Percentiles rank a stretch among this genome's conserved stretches.
Conservation (phyloP, 64 coral and sea anemone species). For the Porites australiensis region DNA sequence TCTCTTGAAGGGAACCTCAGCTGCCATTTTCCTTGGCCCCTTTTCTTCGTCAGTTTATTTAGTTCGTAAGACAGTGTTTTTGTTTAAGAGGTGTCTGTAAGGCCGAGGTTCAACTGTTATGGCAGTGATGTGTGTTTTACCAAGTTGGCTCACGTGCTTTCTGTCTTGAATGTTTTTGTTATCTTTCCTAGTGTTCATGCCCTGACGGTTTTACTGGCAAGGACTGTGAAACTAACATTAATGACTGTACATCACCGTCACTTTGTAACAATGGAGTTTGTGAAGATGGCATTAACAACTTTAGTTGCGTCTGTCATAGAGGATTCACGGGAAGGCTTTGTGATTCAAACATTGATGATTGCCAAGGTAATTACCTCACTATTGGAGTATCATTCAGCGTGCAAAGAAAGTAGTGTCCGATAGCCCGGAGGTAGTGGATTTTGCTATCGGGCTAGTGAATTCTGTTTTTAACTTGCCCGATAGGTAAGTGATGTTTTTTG, state of each 20-base stretch:
- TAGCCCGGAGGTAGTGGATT: too few species aligned
- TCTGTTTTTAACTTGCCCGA: too few species aligned
- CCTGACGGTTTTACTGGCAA: constrained; percentile 80
- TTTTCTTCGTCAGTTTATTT: too few species aligned
- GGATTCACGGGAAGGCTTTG: constrained; percentile 71
- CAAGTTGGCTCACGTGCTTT: too few species aligned
- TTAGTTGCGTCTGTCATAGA: constrained; percentile 64
- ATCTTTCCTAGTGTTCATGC: constrained; percentile 72
- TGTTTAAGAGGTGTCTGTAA: too few species aligned
- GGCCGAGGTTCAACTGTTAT: neutral
- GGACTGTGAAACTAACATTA: constrained; percentile 91
- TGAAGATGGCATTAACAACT: constrained; percentile 73
- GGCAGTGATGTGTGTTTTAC: neutral
- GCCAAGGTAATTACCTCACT: constrained; percentile 30
- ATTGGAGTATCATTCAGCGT: too few species aligned
- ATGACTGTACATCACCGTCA: constrained; percentile 73
- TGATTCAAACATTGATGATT: constrained; percentile 86
- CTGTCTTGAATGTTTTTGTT: neutral
- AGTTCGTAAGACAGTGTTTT: too few species aligned
- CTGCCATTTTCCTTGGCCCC: too few species aligned
- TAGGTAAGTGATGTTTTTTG: too few species aligned
- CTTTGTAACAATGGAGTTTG: constrained; percentile 67
- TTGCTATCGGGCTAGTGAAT: too few species aligned
- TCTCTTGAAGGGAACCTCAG: too few species aligned
- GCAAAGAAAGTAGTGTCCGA: too few species aligned